Evolutionary conservation across 53 echinoderm and acorn worm species (phyloP).

Genomic region (Actinopyga echinites): DNA sequence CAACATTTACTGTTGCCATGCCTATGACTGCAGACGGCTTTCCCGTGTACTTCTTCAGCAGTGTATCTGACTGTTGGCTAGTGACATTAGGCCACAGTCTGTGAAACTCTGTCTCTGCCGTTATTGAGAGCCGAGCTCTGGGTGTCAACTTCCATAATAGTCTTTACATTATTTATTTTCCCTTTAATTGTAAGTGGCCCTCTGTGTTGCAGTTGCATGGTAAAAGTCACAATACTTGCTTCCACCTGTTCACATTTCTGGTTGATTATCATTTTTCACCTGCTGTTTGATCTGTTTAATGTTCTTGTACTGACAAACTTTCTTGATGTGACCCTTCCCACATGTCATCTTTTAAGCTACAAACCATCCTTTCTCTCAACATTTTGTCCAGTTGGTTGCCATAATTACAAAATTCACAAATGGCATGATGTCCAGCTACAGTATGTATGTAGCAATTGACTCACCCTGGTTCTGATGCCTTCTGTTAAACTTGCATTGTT

Average conservation of each 20-base stretch:
- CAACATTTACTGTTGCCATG: background rate
- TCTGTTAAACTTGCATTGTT: too few species aligned
- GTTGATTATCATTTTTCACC: too few species aligned
- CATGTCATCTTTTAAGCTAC: too few species aligned
- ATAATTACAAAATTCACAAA: too few species aligned
- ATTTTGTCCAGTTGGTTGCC: too few species aligned
- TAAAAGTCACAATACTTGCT: background rate
- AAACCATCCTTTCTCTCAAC: too few species aligned
- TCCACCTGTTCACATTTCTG: background rate
- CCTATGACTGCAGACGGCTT: background rate
- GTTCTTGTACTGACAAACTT: conserved; percentile 13
- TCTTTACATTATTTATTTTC: conserved; percentile 11
- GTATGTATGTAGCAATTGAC: too few species aligned
- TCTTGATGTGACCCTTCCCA: conserved; percentile 35
- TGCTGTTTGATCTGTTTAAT: background rate
- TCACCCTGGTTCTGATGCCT: too few species aligned
- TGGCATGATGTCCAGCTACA: too few species aligned
- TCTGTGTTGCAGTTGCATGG: background rate
- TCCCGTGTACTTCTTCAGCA: conserved; percentile 23
- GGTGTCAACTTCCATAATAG: conserved; percentile 51
- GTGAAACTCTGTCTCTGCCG: background rate
- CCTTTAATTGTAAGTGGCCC: conserved; percentile 5
- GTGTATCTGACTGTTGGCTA: background rate
- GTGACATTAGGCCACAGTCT: background rate
- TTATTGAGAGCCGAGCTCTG: conserved; percentile 27